Conservation (phyloP, 1,140 invertebrate genomes). For the Trichonephila inaurata region DNA sequence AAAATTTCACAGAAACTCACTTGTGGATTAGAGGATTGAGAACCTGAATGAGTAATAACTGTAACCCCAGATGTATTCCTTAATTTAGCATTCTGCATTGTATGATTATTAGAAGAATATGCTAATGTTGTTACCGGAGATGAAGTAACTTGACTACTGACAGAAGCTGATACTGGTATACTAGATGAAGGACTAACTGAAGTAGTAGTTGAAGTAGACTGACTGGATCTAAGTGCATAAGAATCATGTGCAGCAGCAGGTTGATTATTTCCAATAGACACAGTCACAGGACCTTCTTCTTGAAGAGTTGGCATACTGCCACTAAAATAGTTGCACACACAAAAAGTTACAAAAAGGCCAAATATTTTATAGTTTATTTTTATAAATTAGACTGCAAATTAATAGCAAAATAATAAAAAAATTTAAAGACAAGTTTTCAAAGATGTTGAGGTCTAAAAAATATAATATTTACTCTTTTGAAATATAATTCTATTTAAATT, state of each 20-base stretch:
- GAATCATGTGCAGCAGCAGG: conserved; percentile 56
- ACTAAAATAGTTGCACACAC: conserved; percentile 67
- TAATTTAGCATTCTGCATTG: conserved; percentile 57
- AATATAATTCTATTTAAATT: too few species aligned
- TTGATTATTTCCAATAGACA: conserved; percentile 63
- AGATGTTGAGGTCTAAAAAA: too few species aligned
- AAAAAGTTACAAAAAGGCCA: conserved; percentile 9
- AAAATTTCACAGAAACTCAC: conserved; percentile 28
- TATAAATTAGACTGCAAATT: neutral
- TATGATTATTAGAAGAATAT: conserved; percentile 52
- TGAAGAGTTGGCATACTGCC: conserved; percentile 78
- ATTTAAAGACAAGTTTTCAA: neutral
- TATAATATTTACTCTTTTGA: too few species aligned
- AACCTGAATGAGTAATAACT: conserved; percentile 62
- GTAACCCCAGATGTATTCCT: conserved; percentile 73
- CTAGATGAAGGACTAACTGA: conserved; percentile 69
- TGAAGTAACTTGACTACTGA: conserved; percentile 51
- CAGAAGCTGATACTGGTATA: conserved; percentile 49
- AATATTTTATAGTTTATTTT: neutral
- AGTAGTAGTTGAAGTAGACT: conserved; percentile 75
- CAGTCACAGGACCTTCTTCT: conserved; percentile 77
- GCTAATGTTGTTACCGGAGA: conserved; percentile 39
- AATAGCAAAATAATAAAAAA: neutral
- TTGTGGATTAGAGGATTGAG: conserved; percentile 69
- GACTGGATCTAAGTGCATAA: conserved; percentile 56